Evolutionary conservation across 2,888 invertebrate genomes (phyloP).

Genomic region (Proisotoma minuta): DNA sequence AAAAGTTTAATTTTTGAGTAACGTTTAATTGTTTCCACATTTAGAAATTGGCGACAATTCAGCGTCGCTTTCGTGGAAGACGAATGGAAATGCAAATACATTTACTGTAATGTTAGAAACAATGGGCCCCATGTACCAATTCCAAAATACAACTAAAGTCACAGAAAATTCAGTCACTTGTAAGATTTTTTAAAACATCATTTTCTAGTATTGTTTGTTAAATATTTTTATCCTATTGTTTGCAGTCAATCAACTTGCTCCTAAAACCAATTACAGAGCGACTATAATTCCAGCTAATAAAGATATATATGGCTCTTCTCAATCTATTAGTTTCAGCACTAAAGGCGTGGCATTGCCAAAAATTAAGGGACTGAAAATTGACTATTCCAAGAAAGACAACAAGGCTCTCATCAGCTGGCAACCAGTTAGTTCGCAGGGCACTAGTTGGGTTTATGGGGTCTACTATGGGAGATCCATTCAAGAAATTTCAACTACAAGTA

Average conservation of each 20-base stretch:
- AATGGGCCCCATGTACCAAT: constrained; percentile 15
- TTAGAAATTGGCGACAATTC: constrained; percentile 26
- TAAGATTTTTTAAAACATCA: constrained; percentile 8
- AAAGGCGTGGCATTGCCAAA: constrained; percentile 47
- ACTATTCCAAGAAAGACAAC: constrained; percentile 26
- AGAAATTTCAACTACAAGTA: constrained; percentile 59
- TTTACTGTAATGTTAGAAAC: constrained; percentile 15
- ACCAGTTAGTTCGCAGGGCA: constrained; percentile 59
- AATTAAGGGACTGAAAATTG: constrained; percentile 35
- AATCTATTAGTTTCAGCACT: constrained; percentile 54
- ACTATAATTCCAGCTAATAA: constrained; percentile 62
- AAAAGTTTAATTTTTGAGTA: too few relatives aligned
- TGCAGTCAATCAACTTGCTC: constrained; percentile 58
- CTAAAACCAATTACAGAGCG: constrained; percentile 57
- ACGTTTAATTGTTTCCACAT: too few relatives aligned
- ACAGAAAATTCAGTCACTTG: constrained; percentile 9
- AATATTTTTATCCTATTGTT: constrained; percentile 20
- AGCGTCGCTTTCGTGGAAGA: constrained; percentile 20
- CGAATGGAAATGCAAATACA: constrained; percentile 19
- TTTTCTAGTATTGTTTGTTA: neutral
- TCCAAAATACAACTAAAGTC: constrained; percentile 7
- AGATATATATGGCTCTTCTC: constrained; percentile 57
- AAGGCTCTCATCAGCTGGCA: constrained; percentile 64
- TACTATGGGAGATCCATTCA: constrained; percentile 63
- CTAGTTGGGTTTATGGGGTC: constrained; percentile 64